phyloP scores from a whole-genome alignment of 2,797 vertebrate species.

The Margarornis squamiger region DNA sequence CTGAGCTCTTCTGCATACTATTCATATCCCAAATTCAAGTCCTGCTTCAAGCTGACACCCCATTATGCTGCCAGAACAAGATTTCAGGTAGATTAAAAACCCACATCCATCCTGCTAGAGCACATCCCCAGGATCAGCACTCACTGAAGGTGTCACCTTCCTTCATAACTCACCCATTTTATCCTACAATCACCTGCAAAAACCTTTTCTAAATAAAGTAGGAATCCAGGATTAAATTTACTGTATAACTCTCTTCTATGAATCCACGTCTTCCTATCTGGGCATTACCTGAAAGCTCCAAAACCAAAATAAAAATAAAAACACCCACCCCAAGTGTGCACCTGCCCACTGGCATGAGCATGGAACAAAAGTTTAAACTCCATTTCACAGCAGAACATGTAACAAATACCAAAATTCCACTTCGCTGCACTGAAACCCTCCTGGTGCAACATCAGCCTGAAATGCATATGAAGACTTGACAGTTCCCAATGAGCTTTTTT shows the following conservation, averaged over 20 bases:
- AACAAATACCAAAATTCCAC: neutral
- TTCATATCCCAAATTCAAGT: neutral
- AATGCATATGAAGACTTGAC: neutral
- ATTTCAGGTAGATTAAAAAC: neutral
- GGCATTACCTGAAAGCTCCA: neutral
- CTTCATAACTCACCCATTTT: neutral
- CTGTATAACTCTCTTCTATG: neutral
- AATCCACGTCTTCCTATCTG: neutral
- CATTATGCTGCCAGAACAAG: neutral
- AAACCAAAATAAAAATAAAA: neutral
- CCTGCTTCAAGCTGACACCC: neutral
- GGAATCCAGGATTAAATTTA: neutral
- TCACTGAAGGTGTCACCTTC: neutral
- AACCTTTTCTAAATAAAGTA: neutral
- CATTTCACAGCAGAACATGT: neutral
- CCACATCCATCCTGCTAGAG: neutral
- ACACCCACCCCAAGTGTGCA: neutral
- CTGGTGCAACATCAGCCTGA: neutral
- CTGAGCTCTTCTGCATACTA: neutral
- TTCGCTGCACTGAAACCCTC: neutral
- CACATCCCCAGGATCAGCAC: neutral
- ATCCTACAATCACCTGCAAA: neutral
- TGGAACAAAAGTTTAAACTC: neutral
- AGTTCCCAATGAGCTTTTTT: neutral
- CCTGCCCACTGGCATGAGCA: fast-evolving